Conservation (phyloP, 2,113 vertebrate genomes). For the Cryptotis parvus region DNA sequence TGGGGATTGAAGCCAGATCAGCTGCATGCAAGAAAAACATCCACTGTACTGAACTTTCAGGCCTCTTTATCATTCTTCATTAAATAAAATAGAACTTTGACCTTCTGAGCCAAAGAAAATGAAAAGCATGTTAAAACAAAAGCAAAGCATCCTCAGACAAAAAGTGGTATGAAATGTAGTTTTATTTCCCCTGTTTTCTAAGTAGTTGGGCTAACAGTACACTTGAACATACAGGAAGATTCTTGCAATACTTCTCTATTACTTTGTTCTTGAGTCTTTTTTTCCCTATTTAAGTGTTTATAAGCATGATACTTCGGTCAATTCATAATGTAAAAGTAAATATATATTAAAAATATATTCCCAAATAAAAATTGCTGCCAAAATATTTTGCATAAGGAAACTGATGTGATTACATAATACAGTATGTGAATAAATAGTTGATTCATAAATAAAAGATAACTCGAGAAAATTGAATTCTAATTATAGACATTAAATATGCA, state of each 20-base stretch:
- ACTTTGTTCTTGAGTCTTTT: background rate
- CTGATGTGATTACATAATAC: background rate
- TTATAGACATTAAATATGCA: background rate
- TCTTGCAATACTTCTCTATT: fast-evolving
- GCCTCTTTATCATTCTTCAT: no score
- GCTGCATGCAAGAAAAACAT: no score
- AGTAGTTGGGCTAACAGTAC: background rate
- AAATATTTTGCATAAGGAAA: background rate
- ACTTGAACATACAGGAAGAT: background rate
- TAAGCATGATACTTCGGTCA: background rate
- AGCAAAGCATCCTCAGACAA: background rate
- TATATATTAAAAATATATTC: background rate
- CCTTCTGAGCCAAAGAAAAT: background rate
- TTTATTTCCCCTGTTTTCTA: background rate
- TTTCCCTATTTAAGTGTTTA: background rate
- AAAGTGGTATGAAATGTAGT: background rate
- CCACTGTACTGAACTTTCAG: no score
- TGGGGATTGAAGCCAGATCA: no score
- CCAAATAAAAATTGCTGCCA: background rate
- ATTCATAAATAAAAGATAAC: background rate
- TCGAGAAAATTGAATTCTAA: background rate
- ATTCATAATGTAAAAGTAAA: background rate
- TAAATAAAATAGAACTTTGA: background rate
- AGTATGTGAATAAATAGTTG: background rate
- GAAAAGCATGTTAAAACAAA: background rate